These are phyloP conservation scores for Oegoconia quadripuncta DNA, from an alignment of 2,888 invertebrate species.

Conservation along the genomic window DNA sequence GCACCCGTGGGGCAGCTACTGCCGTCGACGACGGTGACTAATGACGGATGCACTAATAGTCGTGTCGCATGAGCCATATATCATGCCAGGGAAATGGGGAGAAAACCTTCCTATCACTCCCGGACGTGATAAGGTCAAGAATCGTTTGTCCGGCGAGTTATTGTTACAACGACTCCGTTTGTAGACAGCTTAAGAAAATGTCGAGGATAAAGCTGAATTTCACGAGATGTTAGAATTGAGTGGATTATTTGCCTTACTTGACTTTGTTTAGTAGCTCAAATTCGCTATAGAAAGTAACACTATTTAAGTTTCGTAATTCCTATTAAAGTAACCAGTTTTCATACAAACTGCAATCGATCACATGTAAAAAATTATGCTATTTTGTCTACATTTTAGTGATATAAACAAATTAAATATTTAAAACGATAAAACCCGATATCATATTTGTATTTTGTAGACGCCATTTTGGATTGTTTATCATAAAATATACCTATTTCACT, in stretches of 20 bases:
- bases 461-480: no score
- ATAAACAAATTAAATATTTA: no score
- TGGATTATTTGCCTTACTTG: not conserved
- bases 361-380: no score
- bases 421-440: no score
- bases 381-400: no score
- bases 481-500: no score
- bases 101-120: conserved; percentile 65
- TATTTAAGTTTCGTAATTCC: no score
- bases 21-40: conserved; percentile 72
- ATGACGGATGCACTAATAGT: conserved; percentile 80
- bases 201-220: not conserved
- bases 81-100: conserved; percentile 71
- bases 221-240: not conserved
- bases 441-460: no score
- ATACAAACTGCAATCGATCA: no score
- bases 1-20: conserved; percentile 44
- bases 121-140: conserved; percentile 66
- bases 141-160: conserved; percentile 55
- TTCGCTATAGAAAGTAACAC: no score
- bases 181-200: conserved; percentile 3
- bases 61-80: conserved; percentile 68
- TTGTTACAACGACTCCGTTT: conserved; percentile 27
- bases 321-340: no score
- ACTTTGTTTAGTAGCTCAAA: no score